Evolutionary conservation across 1,140 invertebrate species (phyloP), one percentile per base, ranked within the genome.

Genomic region (Nebria ingens): DNA sequence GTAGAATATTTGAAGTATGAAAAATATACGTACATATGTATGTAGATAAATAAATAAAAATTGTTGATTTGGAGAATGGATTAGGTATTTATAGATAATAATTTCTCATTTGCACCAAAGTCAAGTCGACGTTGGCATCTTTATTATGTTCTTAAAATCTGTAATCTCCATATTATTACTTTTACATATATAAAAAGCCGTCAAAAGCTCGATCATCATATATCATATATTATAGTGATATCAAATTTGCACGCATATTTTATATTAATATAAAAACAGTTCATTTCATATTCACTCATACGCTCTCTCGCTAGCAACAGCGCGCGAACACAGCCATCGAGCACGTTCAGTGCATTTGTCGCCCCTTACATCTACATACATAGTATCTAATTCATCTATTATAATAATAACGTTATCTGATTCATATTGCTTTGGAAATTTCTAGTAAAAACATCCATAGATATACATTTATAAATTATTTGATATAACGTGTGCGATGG

Each of bases 121-220:
- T 45, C 40, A 45, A 45, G 15, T 45, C 6, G 40, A 45, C 40
- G 15, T 34, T 6, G 40, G 40, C 15, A 45, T 45, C 40, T 68
- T 67, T 59, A 66, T 65, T 68, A 67, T 60, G 60, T 63, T 58
- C 65, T 66, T 63, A 66, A 68, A 68, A 68, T 67, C 58, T 67
- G 62, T 68, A 68, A 64, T 64, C 63, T 59, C 64, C 67, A 67
- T 67, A 64, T 63, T 68, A 65, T 66, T 67, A 67, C 65, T 57
- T 45, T 59, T 62, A 70, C 65, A 65, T 65, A 64, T 68, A 67
- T 68, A 68, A 69, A 70, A 70, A 70, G 67, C 67, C 67, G 64
- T 68, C 64, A 66, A 66, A 70, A 70, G 68, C 68, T 70, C 67
- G 67, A 70, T 69, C 66, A 70, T 69, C 63, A 61, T 65, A n/a